These are phyloP conservation scores for Tetragonula carbonaria DNA, from an alignment of 2,888 invertebrate species.

Conservation along the genomic window DNA sequence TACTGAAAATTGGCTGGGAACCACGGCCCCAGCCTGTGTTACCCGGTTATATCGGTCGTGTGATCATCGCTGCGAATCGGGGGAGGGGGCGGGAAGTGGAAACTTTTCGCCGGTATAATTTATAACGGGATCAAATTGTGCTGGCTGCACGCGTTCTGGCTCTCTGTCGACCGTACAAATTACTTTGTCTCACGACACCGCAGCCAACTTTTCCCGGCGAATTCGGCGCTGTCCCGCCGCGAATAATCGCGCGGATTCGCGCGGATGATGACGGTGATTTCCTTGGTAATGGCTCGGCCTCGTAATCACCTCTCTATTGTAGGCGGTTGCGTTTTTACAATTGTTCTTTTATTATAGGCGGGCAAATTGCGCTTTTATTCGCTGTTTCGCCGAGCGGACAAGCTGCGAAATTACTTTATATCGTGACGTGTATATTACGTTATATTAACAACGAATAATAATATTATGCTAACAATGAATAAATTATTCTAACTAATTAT, in stretches of 20 bases:
- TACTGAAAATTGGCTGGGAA: constrained; percentile 27
- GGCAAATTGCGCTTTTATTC: background rate
- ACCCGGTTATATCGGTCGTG: constrained; percentile 4
- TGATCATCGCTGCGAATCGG: constrained; percentile 15
- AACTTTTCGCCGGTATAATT: constrained; percentile 27
- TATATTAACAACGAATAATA: too few species aligned
- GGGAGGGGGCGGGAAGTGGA: background rate
- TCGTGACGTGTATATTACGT: too few species aligned
- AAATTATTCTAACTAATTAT: too few species aligned
- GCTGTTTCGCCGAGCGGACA: too few species aligned
- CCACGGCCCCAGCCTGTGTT: constrained; percentile 10
- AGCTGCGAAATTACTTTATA: background rate
- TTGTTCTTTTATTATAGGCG: background rate
- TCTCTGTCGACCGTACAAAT: constrained; percentile 11
- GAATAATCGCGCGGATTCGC: background rate
- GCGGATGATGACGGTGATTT: constrained; percentile 1
- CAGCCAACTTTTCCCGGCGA: background rate
- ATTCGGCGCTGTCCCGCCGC: background rate
- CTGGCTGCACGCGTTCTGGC: background rate
- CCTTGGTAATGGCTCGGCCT: background rate
- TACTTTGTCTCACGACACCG: background rate
- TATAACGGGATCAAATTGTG: constrained; percentile 14
- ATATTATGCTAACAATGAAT: too few species aligned
- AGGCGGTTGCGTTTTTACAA: background rate
- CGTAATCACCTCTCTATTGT: background rate